Evolutionary conservation across 2,888 invertebrate genomes (phyloP).

Genomic region (Halictus ligatus): DNA sequence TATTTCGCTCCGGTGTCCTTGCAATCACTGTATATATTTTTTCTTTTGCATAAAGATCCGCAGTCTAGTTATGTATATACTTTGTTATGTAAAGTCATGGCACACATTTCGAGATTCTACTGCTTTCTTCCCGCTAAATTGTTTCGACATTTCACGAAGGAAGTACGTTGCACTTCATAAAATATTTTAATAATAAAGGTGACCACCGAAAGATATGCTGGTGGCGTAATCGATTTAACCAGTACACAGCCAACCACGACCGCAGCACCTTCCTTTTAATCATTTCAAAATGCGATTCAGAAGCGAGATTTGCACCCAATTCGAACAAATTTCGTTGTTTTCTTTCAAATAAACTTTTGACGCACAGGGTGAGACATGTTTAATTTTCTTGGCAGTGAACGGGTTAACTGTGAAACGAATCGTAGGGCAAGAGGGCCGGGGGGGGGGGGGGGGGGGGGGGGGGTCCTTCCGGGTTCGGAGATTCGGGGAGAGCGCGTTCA

Average conservation of each 20-base stretch:
- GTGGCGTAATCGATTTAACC: too few relatives aligned
- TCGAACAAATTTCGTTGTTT: too few relatives aligned
- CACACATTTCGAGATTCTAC: too few relatives aligned
- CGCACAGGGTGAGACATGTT: neutral
- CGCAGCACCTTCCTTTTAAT: too few relatives aligned
- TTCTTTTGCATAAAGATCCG: too few relatives aligned
- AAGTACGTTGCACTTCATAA: neutral
- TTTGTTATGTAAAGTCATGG: too few relatives aligned
- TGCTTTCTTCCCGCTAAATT: neutral
- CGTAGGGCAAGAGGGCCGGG: neutral
- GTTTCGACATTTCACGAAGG: neutral
- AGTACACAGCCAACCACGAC: too few relatives aligned
- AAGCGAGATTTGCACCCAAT: too few relatives aligned
- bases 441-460: neutral
- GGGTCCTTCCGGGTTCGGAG: neutral
- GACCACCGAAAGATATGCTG: too few relatives aligned
- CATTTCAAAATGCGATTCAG: too few relatives aligned
- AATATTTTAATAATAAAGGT: neutral
- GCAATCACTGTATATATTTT: too few relatives aligned
- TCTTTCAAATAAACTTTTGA: neutral
- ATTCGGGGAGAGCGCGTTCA: neutral
- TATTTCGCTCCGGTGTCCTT: too few relatives aligned
- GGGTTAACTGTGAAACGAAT: neutral
- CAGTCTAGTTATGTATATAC: neutral
- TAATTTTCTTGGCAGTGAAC: neutral